Evolutionary conservation across 2,113 vertebrate genomes (phyloP).

Genomic region (Labrus mixtus): DNA sequence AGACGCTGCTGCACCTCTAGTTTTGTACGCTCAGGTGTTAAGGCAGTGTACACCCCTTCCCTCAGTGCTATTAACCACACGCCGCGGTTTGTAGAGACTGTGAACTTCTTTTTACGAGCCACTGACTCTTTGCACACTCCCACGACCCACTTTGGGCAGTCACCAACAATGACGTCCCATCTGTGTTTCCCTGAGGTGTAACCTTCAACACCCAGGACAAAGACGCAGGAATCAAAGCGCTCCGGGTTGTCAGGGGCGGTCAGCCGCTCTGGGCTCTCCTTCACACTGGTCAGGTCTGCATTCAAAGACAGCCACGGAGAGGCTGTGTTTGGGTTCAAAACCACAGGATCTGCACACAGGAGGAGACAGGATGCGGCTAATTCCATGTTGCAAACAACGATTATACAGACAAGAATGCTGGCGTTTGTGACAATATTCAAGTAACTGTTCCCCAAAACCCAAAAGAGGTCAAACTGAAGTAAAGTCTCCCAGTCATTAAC

Average conservation of each 20-base stretch:
- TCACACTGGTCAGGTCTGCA: conserved; percentile 67
- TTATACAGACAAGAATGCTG: not conserved
- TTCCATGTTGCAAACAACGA: not conserved
- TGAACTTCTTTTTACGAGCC: conserved; percentile 82
- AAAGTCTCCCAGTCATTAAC: not conserved
- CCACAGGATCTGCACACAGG: conserved; percentile 75
- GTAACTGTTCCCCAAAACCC: not conserved
- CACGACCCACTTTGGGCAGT: conserved; percentile 82
- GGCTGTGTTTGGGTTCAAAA: conserved; percentile 80
- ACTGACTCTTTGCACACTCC: conserved; percentile 81
- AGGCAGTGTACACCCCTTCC: conserved; percentile 75
- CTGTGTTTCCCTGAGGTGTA: conserved; percentile 80
- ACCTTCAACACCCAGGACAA: conserved; percentile 79
- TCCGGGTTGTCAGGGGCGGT: conserved; percentile 75
- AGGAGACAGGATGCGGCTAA: not conserved
- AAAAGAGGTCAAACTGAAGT: too few species aligned
- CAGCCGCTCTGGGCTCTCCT: conserved; percentile 72
- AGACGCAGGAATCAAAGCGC: conserved; percentile 83
- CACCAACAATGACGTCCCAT: conserved; percentile 82
- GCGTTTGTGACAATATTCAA: not conserved
- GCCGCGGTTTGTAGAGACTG: conserved; percentile 73
- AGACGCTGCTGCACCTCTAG: conserved; percentile 61
- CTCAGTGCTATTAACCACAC: conserved; percentile 82
- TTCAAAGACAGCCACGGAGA: conserved; percentile 80
- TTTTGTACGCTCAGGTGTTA: conserved; percentile 64